phyloP scores from a whole-genome alignment of 2,888 invertebrate species.

The Orthosia gracilis region DNA sequence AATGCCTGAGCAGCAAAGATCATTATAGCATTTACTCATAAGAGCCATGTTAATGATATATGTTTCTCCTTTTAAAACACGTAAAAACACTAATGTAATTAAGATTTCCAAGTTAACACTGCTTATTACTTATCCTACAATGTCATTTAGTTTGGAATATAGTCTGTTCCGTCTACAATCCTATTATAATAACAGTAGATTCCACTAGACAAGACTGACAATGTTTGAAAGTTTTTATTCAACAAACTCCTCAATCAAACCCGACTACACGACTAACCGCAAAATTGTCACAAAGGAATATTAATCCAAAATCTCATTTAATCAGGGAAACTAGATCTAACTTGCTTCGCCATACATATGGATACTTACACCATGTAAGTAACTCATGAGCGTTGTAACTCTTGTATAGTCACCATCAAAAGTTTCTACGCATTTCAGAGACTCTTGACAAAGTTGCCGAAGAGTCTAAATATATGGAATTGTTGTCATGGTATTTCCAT shows the following conservation, averaged over 20 bases:
- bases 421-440: background rate
- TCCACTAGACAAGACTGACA: background rate
- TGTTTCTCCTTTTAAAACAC: too few relatives aligned
- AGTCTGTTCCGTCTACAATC: background rate
- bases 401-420: background rate
- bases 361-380: background rate
- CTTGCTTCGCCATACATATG: background rate
- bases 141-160: too few relatives aligned
- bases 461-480: too few relatives aligned
- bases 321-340: slow-evolving; percentile 5
- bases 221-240: slow-evolving; percentile 1
- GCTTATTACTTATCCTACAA: too few relatives aligned
- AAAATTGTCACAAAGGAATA: slow-evolving; percentile 26
- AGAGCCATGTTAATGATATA: too few relatives aligned
- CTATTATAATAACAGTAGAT: background rate
- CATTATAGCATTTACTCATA: too few relatives aligned
- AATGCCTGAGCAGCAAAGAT: too few relatives aligned
- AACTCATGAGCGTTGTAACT: background rate
- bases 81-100: too few relatives aligned
- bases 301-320: slow-evolving; percentile 35
- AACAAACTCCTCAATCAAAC: slow-evolving; percentile 17
- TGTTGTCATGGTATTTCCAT: too few relatives aligned
- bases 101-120: too few relatives aligned
- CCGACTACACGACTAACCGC: slow-evolving; percentile 6
- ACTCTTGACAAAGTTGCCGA: too few relatives aligned